Evolutionary conservation across 2,113 vertebrate species (phyloP).

Genomic region (Amblyopsis rosae): DNA sequence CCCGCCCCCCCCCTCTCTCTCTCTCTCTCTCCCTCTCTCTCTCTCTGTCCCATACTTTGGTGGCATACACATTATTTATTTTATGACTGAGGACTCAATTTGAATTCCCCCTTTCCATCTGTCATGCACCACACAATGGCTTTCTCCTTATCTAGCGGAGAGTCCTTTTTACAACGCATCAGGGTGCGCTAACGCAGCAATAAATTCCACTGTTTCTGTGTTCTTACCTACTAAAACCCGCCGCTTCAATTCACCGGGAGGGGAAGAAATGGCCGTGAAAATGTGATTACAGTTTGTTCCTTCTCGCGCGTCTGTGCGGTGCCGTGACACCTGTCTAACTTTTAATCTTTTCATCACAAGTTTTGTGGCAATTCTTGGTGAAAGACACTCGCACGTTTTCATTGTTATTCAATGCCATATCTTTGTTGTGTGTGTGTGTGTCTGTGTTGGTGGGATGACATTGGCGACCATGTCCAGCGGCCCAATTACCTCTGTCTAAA

Average conservation of each 20-base stretch:
- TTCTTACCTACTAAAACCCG: conserved; percentile 55
- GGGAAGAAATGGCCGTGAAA: conserved; percentile 49
- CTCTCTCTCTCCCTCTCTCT: neutral
- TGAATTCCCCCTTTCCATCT: conserved; percentile 72
- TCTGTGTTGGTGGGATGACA: conserved; percentile 57
- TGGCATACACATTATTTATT: conserved; percentile 74
- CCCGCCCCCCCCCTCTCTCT: conserved; percentile 27
- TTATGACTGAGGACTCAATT: conserved; percentile 75
- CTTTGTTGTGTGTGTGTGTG: conserved; percentile 20
- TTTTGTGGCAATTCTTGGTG: conserved; percentile 39
- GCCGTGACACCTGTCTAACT: conserved; percentile 60
- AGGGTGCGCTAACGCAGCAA: conserved; percentile 66
- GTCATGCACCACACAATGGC: conserved; percentile 71
- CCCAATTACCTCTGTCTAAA: conserved; percentile 76
- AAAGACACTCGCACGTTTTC: neutral
- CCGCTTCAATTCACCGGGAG: conserved; percentile 64
- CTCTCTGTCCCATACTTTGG: conserved; percentile 48
- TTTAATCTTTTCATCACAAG: conserved; percentile 38
- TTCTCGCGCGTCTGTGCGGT: conserved; percentile 35
- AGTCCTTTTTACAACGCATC: conserved; percentile 77
- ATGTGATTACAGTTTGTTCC: conserved; percentile 59
- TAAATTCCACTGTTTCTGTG: conserved; percentile 69
- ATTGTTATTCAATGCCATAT: neutral
- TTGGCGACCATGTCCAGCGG: conserved; percentile 73
- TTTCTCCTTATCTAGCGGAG: conserved; percentile 71